Base-by-base conservation (phyloP, 2,888 invertebrate genomes). In the Chloromyia formosa region DNA sequence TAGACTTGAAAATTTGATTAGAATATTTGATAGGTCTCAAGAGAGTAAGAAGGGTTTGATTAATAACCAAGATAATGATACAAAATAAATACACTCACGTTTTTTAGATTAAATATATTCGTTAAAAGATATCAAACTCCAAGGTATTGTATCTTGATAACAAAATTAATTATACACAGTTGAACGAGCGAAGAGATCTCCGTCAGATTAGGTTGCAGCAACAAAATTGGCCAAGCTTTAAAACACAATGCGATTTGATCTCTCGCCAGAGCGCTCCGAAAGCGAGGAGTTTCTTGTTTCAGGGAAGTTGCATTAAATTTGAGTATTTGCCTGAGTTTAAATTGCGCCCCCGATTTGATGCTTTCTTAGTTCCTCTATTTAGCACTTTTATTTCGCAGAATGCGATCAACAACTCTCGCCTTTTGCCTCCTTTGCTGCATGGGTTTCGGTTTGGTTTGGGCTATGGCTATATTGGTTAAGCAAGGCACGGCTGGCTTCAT, bases 141-240 rank as follows among this genome's bases (percentile, higher is more conserved):
- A 71, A 73, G 76, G 75, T 77, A 78, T 79, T 79, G 78, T 78
- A 79, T 79, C 79, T 79, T 78, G 79, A 79, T 79, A 79, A 77
- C 75, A 64, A 79, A 79, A 79, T 79, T 79, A 79, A 79, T 79
- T 79, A 79, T 79, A 79, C 79, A 79, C 78, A 79, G 79, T 78
- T 79, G 77, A 75, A 74, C 49, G 69, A 76, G 73, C 69, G 68
- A 76, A 68, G 45, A 76, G 76, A 76, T 76, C 73, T 73, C 60
- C 58, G 54, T 16, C 22, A 66, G 76, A 76, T 76, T 20, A 62
- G 56, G 14, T 18, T 58, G 20, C 56, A 58, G 18, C 56, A 49
- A 49, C 49, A 49, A 49, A 49, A 49, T 49, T 49, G 49, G 49
- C 49, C 49, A 49, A 49, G 49, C 49, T 49, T 49, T 49, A 49